These are phyloP conservation scores for Rhynchomys soricoides DNA, from an alignment of 2,113 vertebrate genomes.

Conservation along the genomic window DNA sequence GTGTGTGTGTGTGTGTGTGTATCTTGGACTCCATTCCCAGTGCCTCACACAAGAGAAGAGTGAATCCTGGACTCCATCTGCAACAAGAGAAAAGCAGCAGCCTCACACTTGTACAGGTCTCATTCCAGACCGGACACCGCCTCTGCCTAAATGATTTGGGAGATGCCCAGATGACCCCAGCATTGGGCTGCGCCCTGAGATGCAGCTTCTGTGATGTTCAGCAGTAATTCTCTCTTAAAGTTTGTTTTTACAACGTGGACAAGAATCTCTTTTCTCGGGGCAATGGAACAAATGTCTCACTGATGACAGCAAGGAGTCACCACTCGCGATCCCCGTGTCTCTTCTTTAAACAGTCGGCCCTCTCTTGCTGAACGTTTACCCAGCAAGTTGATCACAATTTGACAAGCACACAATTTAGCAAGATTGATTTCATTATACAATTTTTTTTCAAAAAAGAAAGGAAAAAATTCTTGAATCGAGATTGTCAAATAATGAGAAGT, in stretches of 20 bases:
- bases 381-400: constrained; percentile 69
- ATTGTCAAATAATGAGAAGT: constrained; percentile 76
- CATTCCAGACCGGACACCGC: constrained; percentile 69
- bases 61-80: too few relatives aligned
- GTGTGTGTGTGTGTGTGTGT: too few relatives aligned
- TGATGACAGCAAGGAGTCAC: constrained; percentile 73
- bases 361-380: constrained; percentile 55
- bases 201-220: constrained; percentile 63
- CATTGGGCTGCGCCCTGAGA: background rate
- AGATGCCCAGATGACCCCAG: background rate
- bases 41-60: background rate
- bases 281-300: constrained; percentile 72
- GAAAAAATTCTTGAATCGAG: constrained; percentile 68
- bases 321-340: constrained; percentile 60
- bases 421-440: constrained; percentile 76
- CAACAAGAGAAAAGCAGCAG: background rate
- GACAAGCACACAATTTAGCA: constrained; percentile 72
- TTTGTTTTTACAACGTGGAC: background rate
- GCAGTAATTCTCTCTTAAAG: background rate
- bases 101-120: constrained; percentile 63
- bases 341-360: constrained; percentile 57
- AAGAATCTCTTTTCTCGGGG: constrained; percentile 45
- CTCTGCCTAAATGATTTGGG: background rate
- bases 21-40: background rate
- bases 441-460: background rate